These are phyloP conservation scores for Sphaerophoria taeniata DNA, from an alignment of 2,888 invertebrate species.

Conservation along the genomic window DNA sequence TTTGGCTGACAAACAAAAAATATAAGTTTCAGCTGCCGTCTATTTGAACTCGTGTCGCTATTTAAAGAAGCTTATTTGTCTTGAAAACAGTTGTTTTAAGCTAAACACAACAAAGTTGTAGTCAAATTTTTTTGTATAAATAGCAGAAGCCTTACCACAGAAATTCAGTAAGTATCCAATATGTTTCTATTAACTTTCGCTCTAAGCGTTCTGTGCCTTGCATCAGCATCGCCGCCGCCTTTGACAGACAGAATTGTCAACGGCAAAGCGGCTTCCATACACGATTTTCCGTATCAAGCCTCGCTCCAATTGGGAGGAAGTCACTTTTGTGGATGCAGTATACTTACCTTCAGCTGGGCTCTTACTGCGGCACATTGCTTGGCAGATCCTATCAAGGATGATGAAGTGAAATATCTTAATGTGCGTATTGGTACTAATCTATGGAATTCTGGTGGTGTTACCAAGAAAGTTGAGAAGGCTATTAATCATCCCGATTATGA, in stretches of 20 bases:
- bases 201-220: slow-evolving; percentile 8
- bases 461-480: not conserved
- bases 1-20: too few relatives aligned
- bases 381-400: accelerated
- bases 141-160: not conserved
- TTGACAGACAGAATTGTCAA: not conserved
- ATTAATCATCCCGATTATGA: not conserved
- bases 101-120: not conserved
- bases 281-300: not conserved
- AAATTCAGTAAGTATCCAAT: not conserved
- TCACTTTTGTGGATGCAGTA: slow-evolving; percentile 11
- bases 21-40: too few relatives aligned
- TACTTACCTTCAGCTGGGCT: not conserved
- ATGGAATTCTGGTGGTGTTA: not conserved
- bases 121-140: not conserved
- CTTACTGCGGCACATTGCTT: slow-evolving; percentile 4
- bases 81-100: not conserved
- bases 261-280: not conserved
- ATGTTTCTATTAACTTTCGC: slow-evolving; percentile 20
- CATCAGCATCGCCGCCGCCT: not conserved
- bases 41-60: not conserved
- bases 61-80: not conserved
- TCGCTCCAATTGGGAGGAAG: not conserved
- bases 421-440: not conserved
- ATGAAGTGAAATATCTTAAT: not conserved